phyloP scores from a whole-genome alignment of 1,140 invertebrate genomes.

The Orchesella cincta region DNA sequence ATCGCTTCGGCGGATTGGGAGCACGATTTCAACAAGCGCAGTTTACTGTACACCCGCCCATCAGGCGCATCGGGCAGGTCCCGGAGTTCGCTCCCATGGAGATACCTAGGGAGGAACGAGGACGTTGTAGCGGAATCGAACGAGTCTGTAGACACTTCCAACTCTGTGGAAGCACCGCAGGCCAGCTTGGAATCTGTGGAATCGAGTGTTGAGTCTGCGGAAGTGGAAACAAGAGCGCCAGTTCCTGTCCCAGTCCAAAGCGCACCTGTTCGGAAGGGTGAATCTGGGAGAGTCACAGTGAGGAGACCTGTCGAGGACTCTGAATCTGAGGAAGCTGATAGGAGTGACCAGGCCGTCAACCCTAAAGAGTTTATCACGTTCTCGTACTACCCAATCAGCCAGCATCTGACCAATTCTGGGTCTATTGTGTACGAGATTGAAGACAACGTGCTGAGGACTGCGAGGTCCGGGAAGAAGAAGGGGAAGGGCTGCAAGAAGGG shows the following conservation, averaged over 20 bases:
- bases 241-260: neutral
- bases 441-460: neutral
- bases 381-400: neutral
- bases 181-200: neutral
- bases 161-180: neutral
- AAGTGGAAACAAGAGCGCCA: neutral
- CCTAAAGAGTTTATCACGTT: neutral
- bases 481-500: neutral
- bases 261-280: neutral
- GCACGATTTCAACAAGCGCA: neutral
- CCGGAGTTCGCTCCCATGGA: neutral
- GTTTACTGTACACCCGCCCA: neutral
- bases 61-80: neutral
- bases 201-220: neutral
- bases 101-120: neutral
- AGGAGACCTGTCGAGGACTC: neutral
- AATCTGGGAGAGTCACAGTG: neutral
- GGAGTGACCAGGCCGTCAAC: neutral
- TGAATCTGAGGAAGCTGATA: neutral
- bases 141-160: neutral
- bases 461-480: neutral
- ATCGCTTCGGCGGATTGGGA: neutral
- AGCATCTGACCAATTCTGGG: neutral
- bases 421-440: neutral
- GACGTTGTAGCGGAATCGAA: neutral